A percentile compares a stretch with the other conserved stretches of the same genome.
Evolutionary conservation across 2,888 invertebrate species (phyloP).

Genomic region (Drosophila niveifrons): DNA sequence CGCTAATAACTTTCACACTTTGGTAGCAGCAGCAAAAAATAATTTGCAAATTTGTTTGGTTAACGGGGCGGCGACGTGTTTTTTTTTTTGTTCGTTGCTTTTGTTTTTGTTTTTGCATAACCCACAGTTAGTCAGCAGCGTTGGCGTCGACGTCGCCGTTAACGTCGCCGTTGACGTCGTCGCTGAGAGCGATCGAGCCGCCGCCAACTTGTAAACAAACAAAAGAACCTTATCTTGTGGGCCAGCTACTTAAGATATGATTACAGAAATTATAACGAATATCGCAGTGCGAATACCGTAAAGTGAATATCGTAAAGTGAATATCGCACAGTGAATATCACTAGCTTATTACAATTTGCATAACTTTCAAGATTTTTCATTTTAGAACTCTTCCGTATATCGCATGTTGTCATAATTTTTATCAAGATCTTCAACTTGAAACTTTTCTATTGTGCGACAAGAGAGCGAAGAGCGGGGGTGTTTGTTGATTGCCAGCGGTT

Average conservation of each 20-base stretch:
- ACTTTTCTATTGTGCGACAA: conserved; percentile 3
- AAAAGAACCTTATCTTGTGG: conserved; percentile 43
- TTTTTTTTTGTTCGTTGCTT: conserved; percentile 18
- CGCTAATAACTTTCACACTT: conserved; percentile 52
- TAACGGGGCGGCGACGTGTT: conserved; percentile 31
- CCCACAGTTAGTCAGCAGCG: conserved; percentile 46
- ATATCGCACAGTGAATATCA: background rate
- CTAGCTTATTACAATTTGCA: background rate
- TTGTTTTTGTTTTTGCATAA: conserved; percentile 44
- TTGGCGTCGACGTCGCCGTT: conserved; percentile 7
- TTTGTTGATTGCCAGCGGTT: conserved; percentile 11
- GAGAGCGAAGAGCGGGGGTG: background rate
- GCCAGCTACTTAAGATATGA: conserved; percentile 17
- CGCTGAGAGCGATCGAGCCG: conserved; percentile 9
- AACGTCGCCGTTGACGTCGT: background rate
- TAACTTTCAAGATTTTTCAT: background rate
- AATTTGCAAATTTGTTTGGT: conserved; percentile 38
- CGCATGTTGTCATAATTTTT: conserved; percentile 25
- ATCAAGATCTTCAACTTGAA: conserved; percentile 40
- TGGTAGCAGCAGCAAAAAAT: conserved; percentile 8
- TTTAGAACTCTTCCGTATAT: background rate
- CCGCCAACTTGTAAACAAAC: conserved; percentile 54
- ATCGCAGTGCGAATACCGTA: background rate
- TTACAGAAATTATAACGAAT: conserved; percentile 21
- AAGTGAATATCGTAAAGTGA: background rate